These are phyloP conservation scores for Cepaea hortensis DNA, from an alignment of 2,888 invertebrate species.

Conservation along the genomic window DNA sequence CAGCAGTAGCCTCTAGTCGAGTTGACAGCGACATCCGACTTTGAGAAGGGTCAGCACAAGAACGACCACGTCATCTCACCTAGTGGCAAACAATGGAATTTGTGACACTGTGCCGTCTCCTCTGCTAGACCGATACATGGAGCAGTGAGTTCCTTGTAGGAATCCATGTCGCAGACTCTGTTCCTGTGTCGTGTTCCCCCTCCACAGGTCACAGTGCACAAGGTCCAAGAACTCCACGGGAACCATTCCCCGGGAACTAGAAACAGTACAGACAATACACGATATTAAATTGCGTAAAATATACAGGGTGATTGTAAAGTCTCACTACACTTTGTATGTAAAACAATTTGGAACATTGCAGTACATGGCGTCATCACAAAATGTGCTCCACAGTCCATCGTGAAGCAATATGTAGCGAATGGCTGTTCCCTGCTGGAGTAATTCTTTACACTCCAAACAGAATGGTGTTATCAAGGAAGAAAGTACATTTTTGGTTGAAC, in stretches of 20 bases:
- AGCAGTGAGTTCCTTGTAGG: slow-evolving; percentile 67
- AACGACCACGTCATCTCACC: slow-evolving; percentile 53
- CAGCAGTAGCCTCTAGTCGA: not conserved
- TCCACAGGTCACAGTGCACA: slow-evolving; percentile 66
- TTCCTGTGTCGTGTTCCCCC: slow-evolving; percentile 63
- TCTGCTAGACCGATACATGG: slow-evolving; percentile 61
- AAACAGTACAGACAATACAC: not conserved
- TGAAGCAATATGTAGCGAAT: too few relatives aligned
- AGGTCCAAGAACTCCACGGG: slow-evolving; percentile 65
- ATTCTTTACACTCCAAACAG: too few relatives aligned
- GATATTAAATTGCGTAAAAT: too few relatives aligned
- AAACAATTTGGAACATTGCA: too few relatives aligned
- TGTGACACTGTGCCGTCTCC: slow-evolving; percentile 62
- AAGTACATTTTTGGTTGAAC: too few relatives aligned
- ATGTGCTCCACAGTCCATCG: too few relatives aligned
- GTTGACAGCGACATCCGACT: not conserved
- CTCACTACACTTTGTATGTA: too few relatives aligned
- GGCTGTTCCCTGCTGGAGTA: too few relatives aligned
- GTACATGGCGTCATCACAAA: too few relatives aligned
- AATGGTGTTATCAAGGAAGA: too few relatives aligned
- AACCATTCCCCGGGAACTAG: slow-evolving; percentile 70
- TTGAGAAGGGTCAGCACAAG: not conserved
- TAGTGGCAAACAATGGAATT: slow-evolving; percentile 61
- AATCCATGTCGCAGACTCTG: slow-evolving; percentile 65
- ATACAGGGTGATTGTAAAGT: too few relatives aligned